Evolutionary conservation across 2,888 invertebrate genomes (phyloP).

Genomic region (Tenthredo scrophulariae): DNA sequence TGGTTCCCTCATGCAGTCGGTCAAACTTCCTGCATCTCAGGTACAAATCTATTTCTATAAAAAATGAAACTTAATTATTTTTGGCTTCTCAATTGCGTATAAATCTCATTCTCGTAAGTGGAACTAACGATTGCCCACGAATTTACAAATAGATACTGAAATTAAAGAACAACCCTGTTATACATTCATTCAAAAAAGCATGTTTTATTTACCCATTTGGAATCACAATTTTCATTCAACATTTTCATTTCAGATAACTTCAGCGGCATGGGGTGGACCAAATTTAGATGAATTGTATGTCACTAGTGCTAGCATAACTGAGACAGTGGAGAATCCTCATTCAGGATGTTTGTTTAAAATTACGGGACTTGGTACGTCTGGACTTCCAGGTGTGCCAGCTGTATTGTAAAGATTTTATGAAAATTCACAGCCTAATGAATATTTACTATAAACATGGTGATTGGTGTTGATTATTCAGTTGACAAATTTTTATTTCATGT

Average conservation of each 20-base stretch:
- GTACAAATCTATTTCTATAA: background rate
- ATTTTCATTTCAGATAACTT: constrained; percentile 27
- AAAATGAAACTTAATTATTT: no score
- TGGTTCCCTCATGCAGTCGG: constrained; percentile 32
- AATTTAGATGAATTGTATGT: constrained; percentile 49
- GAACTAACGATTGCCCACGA: background rate
- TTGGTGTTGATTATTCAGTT: no score
- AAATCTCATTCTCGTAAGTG: no score
- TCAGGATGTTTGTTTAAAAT: constrained; percentile 48
- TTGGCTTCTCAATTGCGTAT: no score
- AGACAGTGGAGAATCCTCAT: background rate
- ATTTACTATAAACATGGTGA: background rate
- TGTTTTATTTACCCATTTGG: background rate
- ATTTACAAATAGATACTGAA: background rate
- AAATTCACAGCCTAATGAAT: background rate
- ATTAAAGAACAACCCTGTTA: background rate
- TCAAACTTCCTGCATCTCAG: constrained; percentile 33
- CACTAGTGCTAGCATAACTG: constrained; percentile 27
- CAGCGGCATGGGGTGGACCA: constrained; percentile 37
- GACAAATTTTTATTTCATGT: no score
- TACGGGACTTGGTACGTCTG: constrained; percentile 47
- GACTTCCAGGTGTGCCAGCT: constrained; percentile 31
- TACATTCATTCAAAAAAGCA: background rate
- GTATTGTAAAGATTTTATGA: background rate
- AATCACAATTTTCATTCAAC: background rate